Evolutionary conservation across 2,113 vertebrate genomes (phyloP).

Genomic region (Elgaria multicarinata): DNA sequence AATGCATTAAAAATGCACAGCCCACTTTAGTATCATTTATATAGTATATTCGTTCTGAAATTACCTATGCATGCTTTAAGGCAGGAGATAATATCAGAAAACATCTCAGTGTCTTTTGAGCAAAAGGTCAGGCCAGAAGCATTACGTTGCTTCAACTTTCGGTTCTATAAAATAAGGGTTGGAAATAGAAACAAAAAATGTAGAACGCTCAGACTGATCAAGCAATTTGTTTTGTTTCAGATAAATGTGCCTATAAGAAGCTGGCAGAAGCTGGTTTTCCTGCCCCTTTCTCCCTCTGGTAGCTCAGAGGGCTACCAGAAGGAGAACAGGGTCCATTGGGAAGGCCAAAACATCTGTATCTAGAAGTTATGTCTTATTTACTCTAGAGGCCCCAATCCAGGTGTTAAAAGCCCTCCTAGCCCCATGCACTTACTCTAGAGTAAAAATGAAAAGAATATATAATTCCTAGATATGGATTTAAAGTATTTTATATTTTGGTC

Average conservation of each 20-base stretch:
- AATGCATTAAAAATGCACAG: constrained; percentile 11
- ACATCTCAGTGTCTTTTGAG: background rate
- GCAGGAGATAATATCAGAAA: background rate
- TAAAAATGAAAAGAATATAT: too few species aligned
- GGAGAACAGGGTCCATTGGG: too few species aligned
- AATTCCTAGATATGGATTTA: too few species aligned
- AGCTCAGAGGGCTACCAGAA: too few species aligned
- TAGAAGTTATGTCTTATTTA: too few species aligned
- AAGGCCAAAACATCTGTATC: too few species aligned
- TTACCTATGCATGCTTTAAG: background rate
- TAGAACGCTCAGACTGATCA: background rate
- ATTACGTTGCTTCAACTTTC: background rate
- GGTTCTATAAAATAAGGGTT: background rate
- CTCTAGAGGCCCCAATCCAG: too few species aligned
- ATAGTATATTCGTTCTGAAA: constrained; percentile 5
- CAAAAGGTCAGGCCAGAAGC: background rate
- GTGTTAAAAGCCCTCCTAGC: too few species aligned
- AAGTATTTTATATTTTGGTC: background rate
- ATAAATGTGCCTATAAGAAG: background rate
- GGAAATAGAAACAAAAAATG: background rate
- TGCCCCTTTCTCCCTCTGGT: too few species aligned
- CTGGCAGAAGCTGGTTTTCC: background rate
- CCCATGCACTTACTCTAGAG: too few species aligned
- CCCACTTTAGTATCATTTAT: background rate
- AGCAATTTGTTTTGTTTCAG: background rate